Percentiles rank a stretch among this genome's conserved stretches.
These are phyloP conservation scores for Rapana venosa DNA, from an alignment of 2,888 invertebrate species.

Conservation along the genomic window DNA sequence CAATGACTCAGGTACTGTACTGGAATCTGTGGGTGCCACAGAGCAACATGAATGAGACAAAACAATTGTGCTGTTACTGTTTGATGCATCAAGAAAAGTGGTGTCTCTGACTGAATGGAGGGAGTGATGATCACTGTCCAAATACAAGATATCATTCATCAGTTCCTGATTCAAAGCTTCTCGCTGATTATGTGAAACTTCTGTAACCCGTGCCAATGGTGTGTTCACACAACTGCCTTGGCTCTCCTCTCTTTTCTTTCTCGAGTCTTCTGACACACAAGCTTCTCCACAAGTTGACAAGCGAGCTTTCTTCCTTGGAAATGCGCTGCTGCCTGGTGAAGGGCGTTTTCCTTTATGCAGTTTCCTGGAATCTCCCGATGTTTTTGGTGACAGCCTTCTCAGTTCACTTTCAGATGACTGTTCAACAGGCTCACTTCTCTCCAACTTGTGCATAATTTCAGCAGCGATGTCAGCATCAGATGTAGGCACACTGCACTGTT, in stretches of 20 bases:
- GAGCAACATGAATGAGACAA: background rate
- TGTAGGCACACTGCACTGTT: background rate
- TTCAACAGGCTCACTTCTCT: background rate
- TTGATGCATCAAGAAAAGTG: background rate
- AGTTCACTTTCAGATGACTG: background rate
- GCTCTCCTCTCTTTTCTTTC: background rate
- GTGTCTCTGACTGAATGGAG: background rate
- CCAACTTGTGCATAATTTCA: background rate
- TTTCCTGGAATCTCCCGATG: background rate
- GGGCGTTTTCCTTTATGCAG: background rate
- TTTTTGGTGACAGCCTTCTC: background rate
- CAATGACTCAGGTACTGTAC: background rate
- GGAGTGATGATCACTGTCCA: background rate
- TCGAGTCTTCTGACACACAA: background rate
- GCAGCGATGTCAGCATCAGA: background rate
- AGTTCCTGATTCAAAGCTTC: slow-evolving; percentile 19
- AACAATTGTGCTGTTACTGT: background rate
- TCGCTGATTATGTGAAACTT: background rate
- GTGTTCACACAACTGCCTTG: background rate
- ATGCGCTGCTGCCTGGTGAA: background rate
- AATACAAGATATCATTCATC: slow-evolving; percentile 5
- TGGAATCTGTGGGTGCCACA: background rate
- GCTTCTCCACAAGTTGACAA: background rate
- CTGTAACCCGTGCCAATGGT: background rate
- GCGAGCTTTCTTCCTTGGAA: background rate